These are phyloP conservation scores for Leptopilina syphax DNA, from an alignment of 2,888 invertebrate species.

Conservation along the genomic window DNA sequence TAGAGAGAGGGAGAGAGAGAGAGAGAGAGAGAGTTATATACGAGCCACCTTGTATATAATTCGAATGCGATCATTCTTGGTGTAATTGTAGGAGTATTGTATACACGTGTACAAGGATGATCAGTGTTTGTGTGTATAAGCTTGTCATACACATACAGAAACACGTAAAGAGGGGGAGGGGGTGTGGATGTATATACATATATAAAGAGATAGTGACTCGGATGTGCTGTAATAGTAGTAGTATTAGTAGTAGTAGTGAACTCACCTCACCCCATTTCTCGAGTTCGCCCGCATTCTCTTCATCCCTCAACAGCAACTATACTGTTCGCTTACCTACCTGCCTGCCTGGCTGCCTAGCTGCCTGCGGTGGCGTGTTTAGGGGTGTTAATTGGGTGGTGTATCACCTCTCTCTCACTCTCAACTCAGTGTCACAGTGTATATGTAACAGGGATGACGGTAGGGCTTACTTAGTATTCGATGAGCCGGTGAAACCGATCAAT, in stretches of 20 bases:
- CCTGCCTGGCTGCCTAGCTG: conserved; percentile 53
- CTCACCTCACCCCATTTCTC: conserved; percentile 36
- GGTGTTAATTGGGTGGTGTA: conserved; percentile 73
- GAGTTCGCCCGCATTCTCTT: conserved; percentile 41
- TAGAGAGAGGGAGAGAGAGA: too few relatives aligned
- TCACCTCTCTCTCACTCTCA: conserved; percentile 64
- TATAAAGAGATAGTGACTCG: background rate
- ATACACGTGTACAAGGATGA: conserved; percentile 21
- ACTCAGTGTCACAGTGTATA: conserved; percentile 65
- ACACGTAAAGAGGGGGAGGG: background rate
- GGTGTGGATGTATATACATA: background rate
- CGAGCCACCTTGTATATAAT: conserved; percentile 26
- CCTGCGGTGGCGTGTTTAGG: conserved; percentile 69
- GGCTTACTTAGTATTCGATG: conserved; percentile 70
- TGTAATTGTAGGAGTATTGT: conserved; percentile 28
- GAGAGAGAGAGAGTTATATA: background rate
- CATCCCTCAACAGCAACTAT: conserved; percentile 34
- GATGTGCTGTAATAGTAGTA: conserved; percentile 23
- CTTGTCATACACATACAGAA: background rate
- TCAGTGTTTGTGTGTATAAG: background rate
- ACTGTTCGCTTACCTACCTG: conserved; percentile 46
- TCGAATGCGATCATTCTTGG: conserved; percentile 21
- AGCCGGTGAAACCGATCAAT: conserved; percentile 72
- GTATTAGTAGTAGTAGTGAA: conserved; percentile 15
- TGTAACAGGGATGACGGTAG: conserved; percentile 63